These are phyloP conservation scores for Drosophila gaucha DNA, from an alignment of 2,888 invertebrate species.

Conservation along the genomic window DNA sequence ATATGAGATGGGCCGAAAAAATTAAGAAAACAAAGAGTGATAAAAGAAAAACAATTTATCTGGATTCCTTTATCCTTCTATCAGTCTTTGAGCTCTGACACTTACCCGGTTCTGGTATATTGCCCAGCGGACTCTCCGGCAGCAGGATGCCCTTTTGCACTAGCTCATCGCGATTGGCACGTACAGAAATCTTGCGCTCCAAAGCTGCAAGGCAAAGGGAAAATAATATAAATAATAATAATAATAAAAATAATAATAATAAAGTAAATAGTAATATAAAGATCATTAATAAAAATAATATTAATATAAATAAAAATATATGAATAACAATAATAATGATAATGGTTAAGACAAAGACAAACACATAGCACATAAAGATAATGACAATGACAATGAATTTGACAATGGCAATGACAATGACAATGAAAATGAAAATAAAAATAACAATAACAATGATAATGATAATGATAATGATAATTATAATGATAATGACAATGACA, in stretches of 20 bases:
- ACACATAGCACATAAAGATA: neutral
- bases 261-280: neutral
- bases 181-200: slow-evolving; percentile 99
- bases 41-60: neutral
- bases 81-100: slow-evolving; percentile 27
- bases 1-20: too few relatives aligned
- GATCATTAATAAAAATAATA: neutral
- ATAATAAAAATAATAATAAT: neutral
- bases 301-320: neutral
- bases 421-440: neutral
- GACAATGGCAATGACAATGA: neutral
- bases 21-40: neutral
- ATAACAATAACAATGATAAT: slow-evolving; percentile 2
- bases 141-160: slow-evolving; percentile 97
- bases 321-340: neutral
- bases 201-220: slow-evolving; percentile 88
- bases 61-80: too few relatives aligned
- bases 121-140: slow-evolving; percentile 94
- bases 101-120: slow-evolving; percentile 93
- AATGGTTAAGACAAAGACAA: neutral
- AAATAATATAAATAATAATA: neutral
- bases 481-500: neutral
- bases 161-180: slow-evolving; percentile 98
- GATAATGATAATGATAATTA: neutral
- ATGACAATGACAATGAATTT: neutral